These are phyloP conservation scores for Ifrita kowaldi DNA, from an alignment of 2,113 vertebrate species.

Conservation along the genomic window DNA sequence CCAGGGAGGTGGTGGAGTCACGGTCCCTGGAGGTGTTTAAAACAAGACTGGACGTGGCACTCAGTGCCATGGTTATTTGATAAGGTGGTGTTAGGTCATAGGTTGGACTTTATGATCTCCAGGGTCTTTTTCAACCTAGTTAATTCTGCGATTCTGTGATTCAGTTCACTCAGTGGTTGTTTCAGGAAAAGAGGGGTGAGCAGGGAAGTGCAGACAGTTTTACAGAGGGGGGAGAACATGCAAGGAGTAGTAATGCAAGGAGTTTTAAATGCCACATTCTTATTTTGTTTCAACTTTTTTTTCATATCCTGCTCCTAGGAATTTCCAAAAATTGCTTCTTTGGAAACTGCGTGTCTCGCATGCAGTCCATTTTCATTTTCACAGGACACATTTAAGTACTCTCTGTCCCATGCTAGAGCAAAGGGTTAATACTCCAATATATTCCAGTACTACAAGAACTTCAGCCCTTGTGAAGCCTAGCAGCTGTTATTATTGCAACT, in stretches of 20 bases:
- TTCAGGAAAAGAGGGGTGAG: not conserved
- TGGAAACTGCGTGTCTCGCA: not conserved
- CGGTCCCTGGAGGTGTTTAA: fast-evolving
- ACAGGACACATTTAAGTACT: not conserved
- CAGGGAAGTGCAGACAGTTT: not conserved
- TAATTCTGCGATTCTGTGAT: not conserved
- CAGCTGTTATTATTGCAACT: not conserved
- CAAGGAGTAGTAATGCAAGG: not conserved
- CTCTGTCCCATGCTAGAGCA: not conserved
- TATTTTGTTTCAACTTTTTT: not conserved
- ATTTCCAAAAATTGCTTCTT: not conserved
- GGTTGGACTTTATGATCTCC: not conserved
- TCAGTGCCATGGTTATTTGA: not conserved
- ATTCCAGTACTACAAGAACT: not conserved
- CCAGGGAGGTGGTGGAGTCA: not conserved
- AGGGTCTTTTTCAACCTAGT: not conserved
- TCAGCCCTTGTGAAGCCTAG: not conserved
- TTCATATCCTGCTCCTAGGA: not conserved
- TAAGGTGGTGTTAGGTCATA: not conserved
- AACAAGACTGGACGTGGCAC: fast-evolving
- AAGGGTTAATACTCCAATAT: not conserved
- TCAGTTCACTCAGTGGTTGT: not conserved
- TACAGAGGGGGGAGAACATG: not conserved
- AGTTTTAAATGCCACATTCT: not conserved
- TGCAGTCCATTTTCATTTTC: not conserved